A percentile compares a stretch with the other conserved stretches of the same genome.
Conservation (phyloP, 1,140 invertebrate species). For the Drosophila bipectinata region DNA sequence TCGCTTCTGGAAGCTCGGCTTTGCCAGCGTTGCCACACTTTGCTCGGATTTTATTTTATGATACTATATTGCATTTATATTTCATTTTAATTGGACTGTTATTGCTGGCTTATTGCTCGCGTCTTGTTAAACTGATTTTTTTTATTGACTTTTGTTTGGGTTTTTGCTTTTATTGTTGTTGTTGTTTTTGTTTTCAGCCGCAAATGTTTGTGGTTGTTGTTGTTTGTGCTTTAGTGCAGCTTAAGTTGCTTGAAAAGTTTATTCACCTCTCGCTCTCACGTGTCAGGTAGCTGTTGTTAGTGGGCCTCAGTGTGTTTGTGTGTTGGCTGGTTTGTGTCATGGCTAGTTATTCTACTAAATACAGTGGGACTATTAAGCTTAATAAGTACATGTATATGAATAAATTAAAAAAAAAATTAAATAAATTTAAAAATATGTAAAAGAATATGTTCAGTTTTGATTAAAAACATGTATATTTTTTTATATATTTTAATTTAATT, state of each 20-base stretch:
- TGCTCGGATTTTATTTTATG: conserved; percentile 16
- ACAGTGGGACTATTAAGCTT: conserved; percentile 11
- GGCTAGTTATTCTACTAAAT: conserved; percentile 41
- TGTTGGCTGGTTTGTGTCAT: conserved; percentile 34
- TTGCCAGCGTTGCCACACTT: conserved; percentile 52
- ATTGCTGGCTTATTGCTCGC: conserved; percentile 59
- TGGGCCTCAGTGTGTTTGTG: conserved; percentile 14
- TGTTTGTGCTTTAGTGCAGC: conserved; percentile 51
- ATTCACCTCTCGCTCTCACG: conserved; percentile 75
- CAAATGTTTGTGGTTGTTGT: conserved; percentile 55
- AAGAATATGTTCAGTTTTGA: neutral
- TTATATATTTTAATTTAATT: neutral
- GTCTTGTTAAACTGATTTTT: conserved; percentile 46
- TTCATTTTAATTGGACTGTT: conserved; percentile 71
- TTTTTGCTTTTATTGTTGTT: conserved; percentile 8
- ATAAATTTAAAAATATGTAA: neutral
- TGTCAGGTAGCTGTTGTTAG: conserved; percentile 46
- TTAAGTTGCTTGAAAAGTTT: conserved; percentile 68
- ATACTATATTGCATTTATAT: conserved; percentile 49
- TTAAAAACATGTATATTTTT: neutral
- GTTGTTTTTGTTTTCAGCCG: conserved; percentile 28
- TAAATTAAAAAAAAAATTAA: neutral
- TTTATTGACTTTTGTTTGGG: conserved; percentile 32
- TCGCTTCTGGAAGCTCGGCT: conserved; percentile 24
- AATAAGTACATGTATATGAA: neutral